Percentiles rank a stretch among this genome's conserved stretches.
These are phyloP conservation scores for Greenwoodochromis staneri DNA, from an alignment of 2,113 vertebrate species.

Conservation along the genomic window DNA sequence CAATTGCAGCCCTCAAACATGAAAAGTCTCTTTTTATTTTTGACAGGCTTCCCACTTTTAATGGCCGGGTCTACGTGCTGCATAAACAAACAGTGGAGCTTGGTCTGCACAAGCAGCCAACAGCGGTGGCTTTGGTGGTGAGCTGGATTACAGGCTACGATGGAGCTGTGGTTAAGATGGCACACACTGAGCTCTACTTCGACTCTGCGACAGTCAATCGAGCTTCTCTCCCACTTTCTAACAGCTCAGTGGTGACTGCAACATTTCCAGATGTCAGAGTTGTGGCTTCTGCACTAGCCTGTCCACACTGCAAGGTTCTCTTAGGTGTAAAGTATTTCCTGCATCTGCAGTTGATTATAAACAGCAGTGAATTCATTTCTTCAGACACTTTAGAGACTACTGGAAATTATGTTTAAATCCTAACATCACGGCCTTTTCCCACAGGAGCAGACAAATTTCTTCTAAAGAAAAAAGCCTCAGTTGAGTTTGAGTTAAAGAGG, in stretches of 20 bases:
- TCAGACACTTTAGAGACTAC: background rate
- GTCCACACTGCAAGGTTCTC: slow-evolving; percentile 36
- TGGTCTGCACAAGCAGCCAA: slow-evolving; percentile 54
- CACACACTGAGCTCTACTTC: slow-evolving; percentile 58
- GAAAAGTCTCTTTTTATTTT: slow-evolving; percentile 76
- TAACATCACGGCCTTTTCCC: background rate
- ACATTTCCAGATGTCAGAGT: slow-evolving; percentile 67
- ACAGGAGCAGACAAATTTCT: background rate
- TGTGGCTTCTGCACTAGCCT: slow-evolving; percentile 39
- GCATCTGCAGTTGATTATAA: slow-evolving; percentile 27
- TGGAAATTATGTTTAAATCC: background rate
- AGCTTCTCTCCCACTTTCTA: slow-evolving; percentile 59
- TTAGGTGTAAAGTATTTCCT: slow-evolving; percentile 53
- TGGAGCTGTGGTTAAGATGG: slow-evolving; percentile 63
- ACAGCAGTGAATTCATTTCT: slow-evolving; percentile 9
- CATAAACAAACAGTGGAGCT: slow-evolving; percentile 70
- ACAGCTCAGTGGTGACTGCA: slow-evolving; percentile 53
- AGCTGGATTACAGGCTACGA: slow-evolving; percentile 70
- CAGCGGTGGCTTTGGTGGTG: slow-evolving; percentile 67
- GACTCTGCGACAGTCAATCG: slow-evolving; percentile 57
- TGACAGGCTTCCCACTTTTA: slow-evolving; percentile 71
- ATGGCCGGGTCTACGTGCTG: slow-evolving; percentile 61
- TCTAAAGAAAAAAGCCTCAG: background rate
- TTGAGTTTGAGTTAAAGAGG: background rate
- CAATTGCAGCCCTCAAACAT: slow-evolving; percentile 75